Evolutionary conservation across 2,797 vertebrate species (phyloP), one percentile per base, ranked within the genome.

Genomic region (Sebastes iracundus): DNA sequence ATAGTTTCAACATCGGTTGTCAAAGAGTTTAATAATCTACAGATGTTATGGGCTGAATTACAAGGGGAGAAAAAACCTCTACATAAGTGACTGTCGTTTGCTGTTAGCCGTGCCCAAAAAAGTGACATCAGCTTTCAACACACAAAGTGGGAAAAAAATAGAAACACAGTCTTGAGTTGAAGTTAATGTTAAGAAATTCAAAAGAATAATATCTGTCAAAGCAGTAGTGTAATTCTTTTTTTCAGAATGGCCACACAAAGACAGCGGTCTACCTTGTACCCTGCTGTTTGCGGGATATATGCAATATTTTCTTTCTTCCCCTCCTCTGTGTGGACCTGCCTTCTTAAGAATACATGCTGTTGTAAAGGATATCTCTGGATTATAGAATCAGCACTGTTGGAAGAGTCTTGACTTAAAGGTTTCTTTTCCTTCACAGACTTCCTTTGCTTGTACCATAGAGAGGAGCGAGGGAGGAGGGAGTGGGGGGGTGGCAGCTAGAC

Each of bases 301-400:
- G 86, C 88, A 90, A 91, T 90, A 92, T 93, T 92, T 93, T 90
- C 87, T 82, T 90, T 92, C 82, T 92, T 90, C 85, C 87, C 85
- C 79, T 89, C 90, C 92, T 89, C 93, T 83, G 85, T 85, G 76
- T 91, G 88, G 94, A 95, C 89, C 88, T 92, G 94, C 95, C 95
- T 95, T 94, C 89, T 94, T 93, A 94, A 95, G 92, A 95, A 95
- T 93, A 91, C 93, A 93, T 85, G 90, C 92, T 93, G 90, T 92
- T 95, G 92, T 94, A 94, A 96, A 95, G 95, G 94, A 96, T 94
- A 96, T 95, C 91, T 94, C 85, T 83, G 95, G 96, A 96, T 96
- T 96, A 96, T 93, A 90, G 95, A 94, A 93, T 95, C 93, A 93
- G 92, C 95, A 90, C 95, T 95, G 93, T 93, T 92, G 94, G 94